Percentiles rank a stretch among this genome's conserved stretches.
Conservation (phyloP, 2,113 vertebrate species). For the Proteles cristata region DNA sequence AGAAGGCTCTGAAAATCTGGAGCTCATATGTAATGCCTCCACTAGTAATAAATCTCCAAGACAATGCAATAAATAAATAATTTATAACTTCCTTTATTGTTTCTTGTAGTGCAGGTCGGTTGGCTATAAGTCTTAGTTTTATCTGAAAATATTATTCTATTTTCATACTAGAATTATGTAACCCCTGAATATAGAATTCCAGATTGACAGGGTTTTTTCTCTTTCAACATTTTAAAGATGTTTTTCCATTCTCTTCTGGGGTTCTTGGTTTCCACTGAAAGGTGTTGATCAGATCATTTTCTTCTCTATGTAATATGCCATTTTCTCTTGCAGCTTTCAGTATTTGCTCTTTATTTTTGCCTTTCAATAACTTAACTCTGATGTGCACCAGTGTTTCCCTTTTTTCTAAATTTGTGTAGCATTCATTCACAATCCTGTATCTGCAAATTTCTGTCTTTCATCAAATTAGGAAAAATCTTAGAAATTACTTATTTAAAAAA, state of each 20-base stretch:
- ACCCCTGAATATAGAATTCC: neutral
- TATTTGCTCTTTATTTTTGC: neutral
- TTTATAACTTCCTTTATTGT: neutral
- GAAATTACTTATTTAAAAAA: neutral
- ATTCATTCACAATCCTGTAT: slow-evolving; percentile 7
- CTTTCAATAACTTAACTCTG: slow-evolving; percentile 6
- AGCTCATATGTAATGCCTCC: slow-evolving; percentile 7
- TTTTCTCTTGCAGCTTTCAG: slow-evolving; percentile 4
- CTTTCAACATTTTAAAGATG: neutral
- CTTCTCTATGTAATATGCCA: neutral
- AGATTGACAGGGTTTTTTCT: neutral
- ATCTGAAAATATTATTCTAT: slow-evolving; percentile 33
- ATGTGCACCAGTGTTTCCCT: neutral
- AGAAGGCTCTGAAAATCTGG: neutral
- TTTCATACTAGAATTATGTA: neutral
- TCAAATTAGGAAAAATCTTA: slow-evolving; percentile 10
- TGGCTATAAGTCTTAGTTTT: neutral
- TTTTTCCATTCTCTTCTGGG: neutral
- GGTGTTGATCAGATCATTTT: neutral
- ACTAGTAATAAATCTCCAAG: neutral
- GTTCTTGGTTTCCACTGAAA: neutral
- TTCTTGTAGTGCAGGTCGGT: neutral
- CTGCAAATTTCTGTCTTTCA: slow-evolving; percentile 28
- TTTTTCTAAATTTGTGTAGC: neutral
- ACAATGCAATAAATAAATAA: slow-evolving; percentile 14